phyloP scores from a whole-genome alignment of 2,797 vertebrate genomes.

The Austrolebias charrua region DNA sequence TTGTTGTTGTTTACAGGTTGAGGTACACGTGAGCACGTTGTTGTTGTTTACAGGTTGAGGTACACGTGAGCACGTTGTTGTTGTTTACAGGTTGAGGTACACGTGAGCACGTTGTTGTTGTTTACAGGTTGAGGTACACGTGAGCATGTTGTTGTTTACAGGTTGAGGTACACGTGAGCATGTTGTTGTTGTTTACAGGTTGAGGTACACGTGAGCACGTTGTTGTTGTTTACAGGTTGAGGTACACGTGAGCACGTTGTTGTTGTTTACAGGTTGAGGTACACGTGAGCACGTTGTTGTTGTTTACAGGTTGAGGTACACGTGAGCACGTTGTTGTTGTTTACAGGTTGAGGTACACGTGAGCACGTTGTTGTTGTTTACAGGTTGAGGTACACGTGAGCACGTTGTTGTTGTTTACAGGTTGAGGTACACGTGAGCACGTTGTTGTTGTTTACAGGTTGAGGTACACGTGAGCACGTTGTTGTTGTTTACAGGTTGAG shows the following conservation, averaged over 20 bases:
- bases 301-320: constrained; percentile 45
- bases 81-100: constrained; percentile 43
- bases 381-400: constrained; percentile 32
- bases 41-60: constrained; percentile 38
- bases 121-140: constrained; percentile 44
- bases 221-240: constrained; percentile 36
- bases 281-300: constrained; percentile 14
- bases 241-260: constrained; percentile 16
- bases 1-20: constrained; percentile 35
- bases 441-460: constrained; percentile 36
- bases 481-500: constrained; percentile 37
- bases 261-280: constrained; percentile 40
- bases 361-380: constrained; percentile 29
- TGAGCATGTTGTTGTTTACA: constrained; percentile 32
- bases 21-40: constrained; percentile 19
- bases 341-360: constrained; percentile 42
- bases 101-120: constrained; percentile 16
- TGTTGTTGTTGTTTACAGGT: constrained; percentile 34
- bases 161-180: constrained; percentile 30
- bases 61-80: constrained; percentile 15
- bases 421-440: constrained; percentile 28
- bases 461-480: constrained; percentile 19
- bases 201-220: constrained; percentile 24
- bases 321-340: constrained; percentile 21
- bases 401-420: constrained; percentile 33